A percentile compares a stretch with the other conserved stretches of the same genome.
Conservation (phyloP, 2,113 vertebrate species). For the Pygoscelis antarcticus region DNA sequence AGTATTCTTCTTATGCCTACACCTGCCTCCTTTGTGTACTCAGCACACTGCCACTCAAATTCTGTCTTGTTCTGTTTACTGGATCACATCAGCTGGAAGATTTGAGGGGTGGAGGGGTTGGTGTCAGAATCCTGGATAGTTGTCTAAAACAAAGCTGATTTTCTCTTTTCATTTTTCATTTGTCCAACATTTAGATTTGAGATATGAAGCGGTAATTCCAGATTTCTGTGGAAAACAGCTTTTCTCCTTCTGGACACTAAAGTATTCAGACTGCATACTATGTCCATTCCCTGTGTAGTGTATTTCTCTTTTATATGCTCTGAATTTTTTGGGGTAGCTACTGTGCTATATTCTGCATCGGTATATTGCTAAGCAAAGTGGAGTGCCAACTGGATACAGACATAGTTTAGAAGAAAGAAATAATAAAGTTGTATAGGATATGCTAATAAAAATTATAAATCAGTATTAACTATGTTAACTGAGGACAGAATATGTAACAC, state of each 20-base stretch:
- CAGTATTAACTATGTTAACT: background rate
- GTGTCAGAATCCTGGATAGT: background rate
- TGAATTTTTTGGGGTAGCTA: background rate
- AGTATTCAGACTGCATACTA: background rate
- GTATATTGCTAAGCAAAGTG: background rate
- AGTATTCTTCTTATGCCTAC: background rate
- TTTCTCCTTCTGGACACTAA: background rate
- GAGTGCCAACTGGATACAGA: background rate
- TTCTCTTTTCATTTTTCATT: background rate
- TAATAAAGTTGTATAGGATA: background rate
- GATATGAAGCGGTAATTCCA: background rate
- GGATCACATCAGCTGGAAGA: background rate
- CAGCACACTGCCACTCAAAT: no score
- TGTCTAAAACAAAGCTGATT: background rate
- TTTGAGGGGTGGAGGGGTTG: accelerated
- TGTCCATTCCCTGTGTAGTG: accelerated
- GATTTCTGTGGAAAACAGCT: background rate
- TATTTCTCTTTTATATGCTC: background rate
- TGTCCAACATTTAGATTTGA: background rate
- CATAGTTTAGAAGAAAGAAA: background rate
- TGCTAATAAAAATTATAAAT: background rate
- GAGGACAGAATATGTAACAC: background rate
- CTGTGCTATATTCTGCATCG: background rate
- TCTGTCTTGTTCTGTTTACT: background rate
- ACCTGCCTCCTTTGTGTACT: background rate